Percentiles rank a stretch among this genome's conserved stretches.
Conservation (phyloP, 2,113 vertebrate genomes). For the Craseonycteris thonglongyai region DNA sequence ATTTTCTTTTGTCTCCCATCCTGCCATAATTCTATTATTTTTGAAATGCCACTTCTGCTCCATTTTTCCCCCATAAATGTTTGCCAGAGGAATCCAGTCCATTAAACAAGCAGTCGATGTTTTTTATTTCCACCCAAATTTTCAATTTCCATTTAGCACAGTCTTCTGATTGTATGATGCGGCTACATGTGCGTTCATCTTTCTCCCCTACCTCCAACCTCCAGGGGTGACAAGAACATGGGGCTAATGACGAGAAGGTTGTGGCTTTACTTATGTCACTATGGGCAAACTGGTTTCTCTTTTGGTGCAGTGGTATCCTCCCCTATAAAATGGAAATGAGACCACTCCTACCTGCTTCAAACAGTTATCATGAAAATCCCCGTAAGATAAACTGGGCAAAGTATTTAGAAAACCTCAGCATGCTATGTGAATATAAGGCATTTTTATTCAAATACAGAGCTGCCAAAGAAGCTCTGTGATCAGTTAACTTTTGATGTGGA, state of each 20-base stretch:
- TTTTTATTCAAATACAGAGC: neutral
- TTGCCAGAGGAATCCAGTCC: neutral
- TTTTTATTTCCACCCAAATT: neutral
- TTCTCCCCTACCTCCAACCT: neutral
- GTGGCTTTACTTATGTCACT: neutral
- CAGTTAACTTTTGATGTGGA: slow-evolving; percentile 58
- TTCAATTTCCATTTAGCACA: slow-evolving; percentile 6
- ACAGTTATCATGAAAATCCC: neutral
- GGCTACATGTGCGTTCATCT: neutral
- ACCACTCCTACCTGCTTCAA: neutral
- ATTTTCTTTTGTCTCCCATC: neutral
- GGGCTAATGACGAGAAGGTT: neutral
- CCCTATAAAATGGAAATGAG: neutral
- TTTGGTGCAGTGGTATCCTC: neutral
- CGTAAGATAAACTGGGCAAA: neutral
- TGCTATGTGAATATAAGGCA: neutral
- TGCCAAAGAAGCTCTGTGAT: slow-evolving; percentile 36
- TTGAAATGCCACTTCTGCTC: neutral
- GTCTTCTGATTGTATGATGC: neutral
- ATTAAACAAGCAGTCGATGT: neutral
- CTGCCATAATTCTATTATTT: neutral
- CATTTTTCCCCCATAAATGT: neutral
- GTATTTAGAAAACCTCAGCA: slow-evolving; percentile 2
- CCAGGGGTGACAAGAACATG: neutral
- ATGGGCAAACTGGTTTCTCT: neutral